Evolutionary conservation across 2,113 vertebrate genomes (phyloP).

Genomic region (Tupaia chinensis): DNA sequence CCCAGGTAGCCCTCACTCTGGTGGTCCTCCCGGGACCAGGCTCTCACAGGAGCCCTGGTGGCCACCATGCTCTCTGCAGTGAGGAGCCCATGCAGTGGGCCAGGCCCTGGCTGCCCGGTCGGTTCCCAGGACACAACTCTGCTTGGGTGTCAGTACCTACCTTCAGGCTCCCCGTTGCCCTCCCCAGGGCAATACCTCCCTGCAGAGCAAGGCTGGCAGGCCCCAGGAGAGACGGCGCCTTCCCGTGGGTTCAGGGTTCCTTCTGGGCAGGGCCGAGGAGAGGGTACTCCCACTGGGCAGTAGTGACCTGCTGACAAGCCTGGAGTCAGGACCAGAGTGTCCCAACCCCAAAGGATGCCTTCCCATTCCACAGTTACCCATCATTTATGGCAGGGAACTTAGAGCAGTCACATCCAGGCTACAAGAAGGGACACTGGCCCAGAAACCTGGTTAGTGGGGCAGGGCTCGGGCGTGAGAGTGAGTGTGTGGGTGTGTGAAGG

Average conservation of each 20-base stretch:
- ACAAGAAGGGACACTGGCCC: no score
- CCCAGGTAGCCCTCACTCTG: background rate
- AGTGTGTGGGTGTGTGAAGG: no score
- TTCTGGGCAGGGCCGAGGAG: slow-evolving; percentile 89
- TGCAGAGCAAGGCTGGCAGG: slow-evolving; percentile 91
- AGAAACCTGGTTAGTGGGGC: background rate
- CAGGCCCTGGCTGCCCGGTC: background rate
- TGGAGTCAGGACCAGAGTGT: background rate
- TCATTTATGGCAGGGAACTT: background rate
- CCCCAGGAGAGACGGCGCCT: slow-evolving; percentile 83
- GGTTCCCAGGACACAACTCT: background rate
- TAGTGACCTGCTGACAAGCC: slow-evolving; percentile 88
- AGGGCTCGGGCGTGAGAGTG: background rate
- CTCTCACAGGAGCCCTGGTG: background rate
- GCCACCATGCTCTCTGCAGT: background rate
- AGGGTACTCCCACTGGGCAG: slow-evolving; percentile 87
- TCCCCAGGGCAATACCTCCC: slow-evolving; percentile 91
- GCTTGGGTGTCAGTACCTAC: slow-evolving; percentile 79
- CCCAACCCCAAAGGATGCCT: no score
- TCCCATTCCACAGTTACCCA: no score
- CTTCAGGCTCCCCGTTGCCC: slow-evolving; percentile 90
- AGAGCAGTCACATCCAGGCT: background rate
- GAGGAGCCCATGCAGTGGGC: background rate
- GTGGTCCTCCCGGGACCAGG: background rate
- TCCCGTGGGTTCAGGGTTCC: slow-evolving; percentile 89